Conservation (phyloP, 2,888 invertebrate species). For the Oligia fasciuncula region DNA sequence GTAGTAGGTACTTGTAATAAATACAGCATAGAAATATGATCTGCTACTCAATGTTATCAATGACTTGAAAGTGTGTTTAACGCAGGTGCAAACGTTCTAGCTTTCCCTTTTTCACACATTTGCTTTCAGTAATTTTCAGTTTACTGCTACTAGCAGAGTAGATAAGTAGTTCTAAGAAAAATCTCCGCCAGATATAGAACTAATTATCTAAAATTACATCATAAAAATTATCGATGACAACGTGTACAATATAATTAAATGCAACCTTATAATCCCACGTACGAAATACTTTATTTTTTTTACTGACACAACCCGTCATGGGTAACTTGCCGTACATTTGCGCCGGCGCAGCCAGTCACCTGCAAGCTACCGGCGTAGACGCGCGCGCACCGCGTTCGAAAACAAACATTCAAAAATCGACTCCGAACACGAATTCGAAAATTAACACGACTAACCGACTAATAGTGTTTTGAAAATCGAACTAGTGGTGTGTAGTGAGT, state of each 20-base stretch:
- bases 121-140: slow-evolving; percentile 6
- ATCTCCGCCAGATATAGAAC: background rate
- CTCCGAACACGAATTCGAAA: slow-evolving; percentile 79
- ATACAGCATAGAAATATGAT: slow-evolving; percentile 31
- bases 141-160: background rate
- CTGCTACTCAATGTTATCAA: slow-evolving; percentile 28
- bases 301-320: slow-evolving; percentile 76
- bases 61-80: slow-evolving; percentile 30
- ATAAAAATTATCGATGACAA: slow-evolving; percentile 46
- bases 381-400: slow-evolving; percentile 79
- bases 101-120: slow-evolving; percentile 32
- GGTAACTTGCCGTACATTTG: slow-evolving; percentile 75
- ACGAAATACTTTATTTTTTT: slow-evolving; percentile 75
- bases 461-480: slow-evolving; percentile 75
- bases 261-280: slow-evolving; percentile 77
- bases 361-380: slow-evolving; percentile 82
- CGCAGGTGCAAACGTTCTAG: background rate
- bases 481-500: slow-evolving; percentile 77
- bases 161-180: background rate
- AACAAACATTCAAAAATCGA: slow-evolving; percentile 68
- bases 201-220: slow-evolving; percentile 48
- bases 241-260: slow-evolving; percentile 45
- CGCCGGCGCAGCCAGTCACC: slow-evolving; percentile 85
- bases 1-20: slow-evolving; percentile 22
- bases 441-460: slow-evolving; percentile 78